Evolutionary conservation across 2,113 vertebrate species (phyloP), one percentile per base, ranked within the genome.

Genomic region (Corvus cornix): DNA sequence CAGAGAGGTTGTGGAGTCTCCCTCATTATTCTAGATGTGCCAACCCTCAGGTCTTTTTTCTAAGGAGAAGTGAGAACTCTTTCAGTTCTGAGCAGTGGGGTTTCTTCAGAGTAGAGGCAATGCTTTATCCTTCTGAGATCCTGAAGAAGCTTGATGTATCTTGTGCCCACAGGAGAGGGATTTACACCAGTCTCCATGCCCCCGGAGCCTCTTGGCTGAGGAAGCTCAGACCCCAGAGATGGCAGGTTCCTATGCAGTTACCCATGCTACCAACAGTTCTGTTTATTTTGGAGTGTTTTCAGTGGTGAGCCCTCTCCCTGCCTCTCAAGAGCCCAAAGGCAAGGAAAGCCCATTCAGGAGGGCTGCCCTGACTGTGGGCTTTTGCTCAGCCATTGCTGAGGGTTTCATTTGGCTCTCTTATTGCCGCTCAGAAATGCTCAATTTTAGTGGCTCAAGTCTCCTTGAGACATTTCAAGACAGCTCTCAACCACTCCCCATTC

Each of bases 161-260:
- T 64, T 87, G 13, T 66, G n/a, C 19, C 27, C n/a, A 20, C 10
- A 44, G 74, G 16, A 77, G 41, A 78, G 37, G n/a, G n/a, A 62
- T 59, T 88, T 52, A 35, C 7, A 30, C 56, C 3, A 3, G 7
- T 19, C 41, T 85, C 21, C n/a, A 16, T 13, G 18, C 8, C 22
- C 27, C 5, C 43, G 37, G 41, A 78, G 31, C 27, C 2, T 6
- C 66, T 66, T 16, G 58, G 60, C 51, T 4, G 6, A 85, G 70
- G 33, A 43, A 69, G 13, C 11, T 69, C 51, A 46, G 35, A 2
- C 4, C 1, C 4, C 2, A 0, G 30, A 24, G 28, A 26, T 8
- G 17, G 24, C 1, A 6, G 10, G 59, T 16, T 31, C 51, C 33
- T 14, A 16, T 66, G n/a, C 17, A 17, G 52, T 49, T 30, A 20